Percentiles rank a stretch among this genome's conserved stretches.
Conservation (phyloP, 2,888 invertebrate genomes). For the Aporophyla lueneburgensis region DNA sequence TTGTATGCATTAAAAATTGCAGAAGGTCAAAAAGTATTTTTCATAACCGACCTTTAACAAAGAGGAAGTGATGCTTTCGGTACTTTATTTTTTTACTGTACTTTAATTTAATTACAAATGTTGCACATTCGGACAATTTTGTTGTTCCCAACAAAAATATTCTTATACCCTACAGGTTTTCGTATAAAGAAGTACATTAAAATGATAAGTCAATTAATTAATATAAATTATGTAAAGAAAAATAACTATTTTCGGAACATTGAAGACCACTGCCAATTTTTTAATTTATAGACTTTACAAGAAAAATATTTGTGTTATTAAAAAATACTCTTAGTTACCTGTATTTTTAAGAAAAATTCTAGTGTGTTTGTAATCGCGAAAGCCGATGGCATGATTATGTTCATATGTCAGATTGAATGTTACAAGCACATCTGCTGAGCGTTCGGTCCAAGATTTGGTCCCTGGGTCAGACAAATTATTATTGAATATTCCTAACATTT, state of each 20-base stretch:
- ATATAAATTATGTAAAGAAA: conserved; percentile 60
- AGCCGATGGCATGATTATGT: background rate
- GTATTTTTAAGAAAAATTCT: conserved; percentile 62
- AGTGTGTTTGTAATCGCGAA: conserved; percentile 49
- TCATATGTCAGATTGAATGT: background rate
- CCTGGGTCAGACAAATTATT: background rate
- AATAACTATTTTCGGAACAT: conserved; percentile 43
- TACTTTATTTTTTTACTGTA: too few species aligned
- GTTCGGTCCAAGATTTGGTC: background rate
- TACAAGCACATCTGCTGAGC: background rate
- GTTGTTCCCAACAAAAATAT: conserved; percentile 28
- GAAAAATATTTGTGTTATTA: conserved; percentile 42
- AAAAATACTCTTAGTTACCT: conserved; percentile 82
- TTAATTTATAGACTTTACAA: conserved; percentile 65
- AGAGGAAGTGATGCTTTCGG: background rate
- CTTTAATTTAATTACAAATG: background rate
- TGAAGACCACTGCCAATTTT: conserved; percentile 77
- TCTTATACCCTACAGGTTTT: conserved; percentile 77
- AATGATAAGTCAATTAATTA: conserved; percentile 60
- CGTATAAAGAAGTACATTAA: conserved; percentile 69
- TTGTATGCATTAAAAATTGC: background rate
- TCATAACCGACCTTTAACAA: background rate
- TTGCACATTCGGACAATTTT: conserved; percentile 26
- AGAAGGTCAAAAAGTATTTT: background rate
- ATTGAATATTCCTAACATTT: background rate